Conservation (phyloP, 2,113 vertebrate species). For the Axis porcinus region DNA sequence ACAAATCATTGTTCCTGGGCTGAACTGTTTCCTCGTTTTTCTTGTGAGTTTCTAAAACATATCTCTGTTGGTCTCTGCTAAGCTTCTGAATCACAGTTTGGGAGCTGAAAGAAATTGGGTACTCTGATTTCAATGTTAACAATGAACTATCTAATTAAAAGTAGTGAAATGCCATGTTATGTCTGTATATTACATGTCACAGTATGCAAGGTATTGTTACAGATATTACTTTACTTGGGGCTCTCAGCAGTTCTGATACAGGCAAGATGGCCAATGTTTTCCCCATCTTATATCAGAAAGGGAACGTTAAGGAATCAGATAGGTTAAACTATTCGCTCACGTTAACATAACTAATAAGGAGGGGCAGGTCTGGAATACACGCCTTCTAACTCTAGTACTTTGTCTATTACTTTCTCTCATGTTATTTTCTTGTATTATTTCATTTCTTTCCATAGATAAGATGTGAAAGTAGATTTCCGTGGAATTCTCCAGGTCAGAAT, state of each 20-base stretch:
- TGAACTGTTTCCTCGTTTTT: neutral
- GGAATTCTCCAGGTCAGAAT: neutral
- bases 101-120: conserved; percentile 69
- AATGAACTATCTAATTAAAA: neutral
- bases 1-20: neutral
- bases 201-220: neutral
- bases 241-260: neutral
- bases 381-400: neutral
- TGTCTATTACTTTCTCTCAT: neutral
- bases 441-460: conserved; percentile 7
- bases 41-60: conserved; percentile 28
- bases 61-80: conserved; percentile 45
- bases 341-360: neutral
- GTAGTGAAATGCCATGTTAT: neutral
- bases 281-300: neutral
- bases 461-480: neutral
- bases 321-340: neutral
- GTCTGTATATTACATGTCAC: neutral
- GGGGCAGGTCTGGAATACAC: neutral
- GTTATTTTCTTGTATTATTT: neutral
- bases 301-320: neutral
- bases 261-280: neutral
- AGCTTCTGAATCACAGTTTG: neutral
- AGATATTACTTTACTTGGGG: neutral
- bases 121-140: conserved; percentile 28